Conservation (phyloP, 2,888 invertebrate genomes). For the Eumerus sabulonum region DNA sequence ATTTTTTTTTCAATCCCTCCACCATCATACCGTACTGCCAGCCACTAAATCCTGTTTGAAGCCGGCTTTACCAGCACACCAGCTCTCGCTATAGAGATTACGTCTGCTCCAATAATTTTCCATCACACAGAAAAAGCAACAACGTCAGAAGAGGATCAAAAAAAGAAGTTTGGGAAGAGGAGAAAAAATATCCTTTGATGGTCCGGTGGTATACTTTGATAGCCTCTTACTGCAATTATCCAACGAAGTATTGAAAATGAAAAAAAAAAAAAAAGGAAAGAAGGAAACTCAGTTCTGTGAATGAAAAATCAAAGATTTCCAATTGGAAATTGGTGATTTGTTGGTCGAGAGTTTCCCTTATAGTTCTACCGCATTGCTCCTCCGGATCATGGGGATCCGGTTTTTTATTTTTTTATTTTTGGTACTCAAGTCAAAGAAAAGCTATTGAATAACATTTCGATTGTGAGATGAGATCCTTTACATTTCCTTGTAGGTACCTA, state of each 20-base stretch:
- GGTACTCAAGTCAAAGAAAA: conserved; percentile 20
- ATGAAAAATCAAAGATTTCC: conserved; percentile 58
- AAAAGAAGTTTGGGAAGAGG: not conserved
- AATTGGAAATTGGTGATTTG: conserved; percentile 53
- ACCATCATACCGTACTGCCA: not conserved
- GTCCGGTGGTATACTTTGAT: conserved; percentile 37
- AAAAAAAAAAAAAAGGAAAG: conserved; percentile 3
- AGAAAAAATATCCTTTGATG: conserved; percentile 39
- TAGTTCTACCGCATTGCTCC: conserved; percentile 5
- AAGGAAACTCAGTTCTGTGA: conserved; percentile 49
- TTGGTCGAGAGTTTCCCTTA: conserved; percentile 39
- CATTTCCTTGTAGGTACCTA: conserved; percentile 7
- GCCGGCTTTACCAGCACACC: conserved; percentile 21
- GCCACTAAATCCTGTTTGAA: conserved; percentile 27
- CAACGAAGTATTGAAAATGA: conserved; percentile 42
- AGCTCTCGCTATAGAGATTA: conserved; percentile 31
- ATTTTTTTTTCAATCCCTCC: too few species aligned
- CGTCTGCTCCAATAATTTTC: conserved; percentile 44
- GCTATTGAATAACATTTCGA: conserved; percentile 49
- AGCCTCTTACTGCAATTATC: conserved; percentile 55
- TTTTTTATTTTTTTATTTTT: not conserved
- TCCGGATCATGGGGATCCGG: not conserved
- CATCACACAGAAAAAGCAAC: conserved; percentile 29
- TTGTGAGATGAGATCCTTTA: conserved; percentile 35
- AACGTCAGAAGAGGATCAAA: conserved; percentile 8